Percentiles rank a stretch among this genome's conserved stretches.
phyloP scores from a whole-genome alignment of 2,888 invertebrate genomes.

The Candidula unifasciata region DNA sequence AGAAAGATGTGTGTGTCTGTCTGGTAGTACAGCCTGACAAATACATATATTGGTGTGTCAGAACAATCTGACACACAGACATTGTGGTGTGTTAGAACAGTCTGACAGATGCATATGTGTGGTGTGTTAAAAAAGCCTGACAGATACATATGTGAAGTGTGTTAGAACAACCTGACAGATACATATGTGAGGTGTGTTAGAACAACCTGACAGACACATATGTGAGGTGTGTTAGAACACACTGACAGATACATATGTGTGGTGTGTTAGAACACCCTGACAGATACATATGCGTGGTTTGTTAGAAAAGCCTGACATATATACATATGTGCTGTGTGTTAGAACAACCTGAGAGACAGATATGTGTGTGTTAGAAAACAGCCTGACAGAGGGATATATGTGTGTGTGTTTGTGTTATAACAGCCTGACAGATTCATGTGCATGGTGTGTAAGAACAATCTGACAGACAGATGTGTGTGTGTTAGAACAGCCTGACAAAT shows the following conservation, averaged over 20 bases:
- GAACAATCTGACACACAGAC: not conserved
- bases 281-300: no score
- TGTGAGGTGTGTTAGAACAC: not conserved
- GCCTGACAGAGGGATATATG: not conserved
- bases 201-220: not conserved
- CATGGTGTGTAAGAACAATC: no score
- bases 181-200: not conserved
- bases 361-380: not conserved
- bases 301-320: no score
- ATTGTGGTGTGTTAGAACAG: not conserved
- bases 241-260: no score
- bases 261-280: not conserved
- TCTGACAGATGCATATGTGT: not conserved
- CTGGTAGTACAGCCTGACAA: no score
- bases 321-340: no score
- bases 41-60: no score
- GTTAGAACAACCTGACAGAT: not conserved
- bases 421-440: not conserved
- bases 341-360: not conserved
- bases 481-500: not conserved
- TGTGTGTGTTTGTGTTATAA: no score
- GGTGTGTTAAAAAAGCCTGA: not conserved
- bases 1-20: no score
- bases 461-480: no score
- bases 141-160: not conserved